Conservation (phyloP, 92 coral and sea anemone genomes). For the Isaurus tuberculatus region DNA sequence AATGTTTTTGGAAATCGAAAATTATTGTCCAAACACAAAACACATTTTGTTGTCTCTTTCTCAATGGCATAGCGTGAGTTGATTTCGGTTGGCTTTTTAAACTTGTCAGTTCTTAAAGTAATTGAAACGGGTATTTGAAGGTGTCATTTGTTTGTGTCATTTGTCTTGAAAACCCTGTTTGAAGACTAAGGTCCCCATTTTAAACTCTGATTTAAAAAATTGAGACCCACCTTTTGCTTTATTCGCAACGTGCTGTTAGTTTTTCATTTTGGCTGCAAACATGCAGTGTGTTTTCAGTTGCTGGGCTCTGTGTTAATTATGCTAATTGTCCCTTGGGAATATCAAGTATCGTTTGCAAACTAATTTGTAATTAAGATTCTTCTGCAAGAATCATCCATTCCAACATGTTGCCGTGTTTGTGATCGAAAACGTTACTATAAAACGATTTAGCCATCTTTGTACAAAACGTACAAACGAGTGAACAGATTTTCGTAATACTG, state of each 20-base stretch:
- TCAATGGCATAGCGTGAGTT: constrained; percentile 32
- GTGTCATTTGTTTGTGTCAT: not conserved
- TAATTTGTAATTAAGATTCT: constrained; percentile 26
- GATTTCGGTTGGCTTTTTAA: constrained; percentile 16
- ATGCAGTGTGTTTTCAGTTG: not conserved
- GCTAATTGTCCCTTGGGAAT: constrained; percentile 46
- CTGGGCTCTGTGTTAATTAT: constrained; percentile 4
- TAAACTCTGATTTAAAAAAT: not conserved
- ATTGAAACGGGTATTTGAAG: constrained; percentile 2
- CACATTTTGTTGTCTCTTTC: constrained; percentile 14
- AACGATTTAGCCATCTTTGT: not conserved
- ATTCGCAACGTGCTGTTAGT: not conserved
- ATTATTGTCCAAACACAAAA: not conserved
- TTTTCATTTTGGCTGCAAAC: not conserved
- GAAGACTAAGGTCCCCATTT: not conserved
- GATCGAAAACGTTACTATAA: constrained; percentile 14
- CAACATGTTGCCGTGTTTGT: constrained; percentile 27
- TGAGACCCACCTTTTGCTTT: not conserved
- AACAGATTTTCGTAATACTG: constrained; percentile 4
- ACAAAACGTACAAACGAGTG: not conserved
- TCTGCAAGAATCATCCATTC: constrained; percentile 3
- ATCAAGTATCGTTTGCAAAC: constrained; percentile 44
- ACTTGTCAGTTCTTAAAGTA: constrained; percentile 38
- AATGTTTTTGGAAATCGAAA: not conserved
- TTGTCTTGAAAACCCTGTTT: not conserved